phyloP scores from a whole-genome alignment of 2,113 vertebrate genomes.

The Hiodon tergisus region DNA sequence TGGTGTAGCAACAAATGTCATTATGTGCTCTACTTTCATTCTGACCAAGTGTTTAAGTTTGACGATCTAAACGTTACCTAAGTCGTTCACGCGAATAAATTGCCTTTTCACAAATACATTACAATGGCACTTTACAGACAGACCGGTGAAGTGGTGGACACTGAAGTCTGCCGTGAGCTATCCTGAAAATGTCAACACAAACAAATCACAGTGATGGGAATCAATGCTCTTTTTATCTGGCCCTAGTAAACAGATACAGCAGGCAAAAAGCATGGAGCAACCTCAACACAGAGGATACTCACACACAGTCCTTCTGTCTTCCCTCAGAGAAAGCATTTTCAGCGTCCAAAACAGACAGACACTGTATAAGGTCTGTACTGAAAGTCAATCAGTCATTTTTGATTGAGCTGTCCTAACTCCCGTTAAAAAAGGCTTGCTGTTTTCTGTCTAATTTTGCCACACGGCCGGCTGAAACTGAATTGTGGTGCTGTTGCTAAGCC shows the following conservation, averaged over 20 bases:
- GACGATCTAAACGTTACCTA: no score
- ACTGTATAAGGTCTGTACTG: no score
- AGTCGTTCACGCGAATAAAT: not conserved
- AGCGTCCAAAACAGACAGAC: no score
- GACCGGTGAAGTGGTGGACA: constrained; percentile 31
- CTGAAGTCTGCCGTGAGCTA: constrained; percentile 33
- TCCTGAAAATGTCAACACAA: constrained; percentile 25
- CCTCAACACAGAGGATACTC: not conserved
- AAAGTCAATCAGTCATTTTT: not conserved
- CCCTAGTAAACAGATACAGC: constrained; percentile 20
- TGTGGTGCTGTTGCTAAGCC: not conserved
- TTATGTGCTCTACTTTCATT: no score
- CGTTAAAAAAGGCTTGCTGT: not conserved
- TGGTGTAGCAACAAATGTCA: no score
- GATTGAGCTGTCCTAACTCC: not conserved
- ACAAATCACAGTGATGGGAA: constrained; percentile 37
- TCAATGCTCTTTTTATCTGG: constrained; percentile 31
- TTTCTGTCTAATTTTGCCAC: not conserved
- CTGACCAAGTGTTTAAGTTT: no score
- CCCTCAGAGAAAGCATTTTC: not conserved
- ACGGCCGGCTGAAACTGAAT: not conserved
- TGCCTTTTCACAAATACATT: constrained; percentile 10
- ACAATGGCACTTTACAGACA: not conserved
- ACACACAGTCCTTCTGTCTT: not conserved
- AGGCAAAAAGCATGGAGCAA: no score